phyloP scores from a whole-genome alignment of 2,888 invertebrate genomes.

The Sinotaia quadrata region DNA sequence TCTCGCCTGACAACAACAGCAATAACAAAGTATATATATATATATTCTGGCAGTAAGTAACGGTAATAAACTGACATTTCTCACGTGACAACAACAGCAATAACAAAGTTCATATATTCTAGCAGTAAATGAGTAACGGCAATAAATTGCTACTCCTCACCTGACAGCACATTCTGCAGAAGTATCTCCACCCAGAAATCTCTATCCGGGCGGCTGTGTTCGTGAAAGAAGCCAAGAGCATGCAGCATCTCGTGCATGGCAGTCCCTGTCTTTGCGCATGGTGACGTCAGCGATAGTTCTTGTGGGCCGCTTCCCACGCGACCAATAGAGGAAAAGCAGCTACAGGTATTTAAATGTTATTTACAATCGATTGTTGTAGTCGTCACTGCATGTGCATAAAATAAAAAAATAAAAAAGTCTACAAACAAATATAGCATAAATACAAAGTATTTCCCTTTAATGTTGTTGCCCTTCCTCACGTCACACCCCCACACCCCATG shows the following conservation, averaged over 20 bases:
- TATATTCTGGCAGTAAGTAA: no score
- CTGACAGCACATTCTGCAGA: slow-evolving; percentile 81
- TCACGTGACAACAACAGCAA: no score
- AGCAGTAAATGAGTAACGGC: not conserved
- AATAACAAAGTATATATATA: no score
- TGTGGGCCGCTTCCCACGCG: slow-evolving; percentile 82
- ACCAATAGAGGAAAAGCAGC: slow-evolving; percentile 52
- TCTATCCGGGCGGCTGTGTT: slow-evolving; percentile 84
- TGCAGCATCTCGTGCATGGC: slow-evolving; percentile 85
- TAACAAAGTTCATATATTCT: not conserved
- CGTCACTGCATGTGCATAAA: no score
- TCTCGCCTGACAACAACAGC: no score
- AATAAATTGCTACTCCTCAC: slow-evolving; percentile 66
- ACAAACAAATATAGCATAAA: not conserved
- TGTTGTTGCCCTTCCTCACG: no score
- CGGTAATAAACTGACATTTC: no score
- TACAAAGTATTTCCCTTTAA: not conserved
- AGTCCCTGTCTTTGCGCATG: slow-evolving; percentile 75
- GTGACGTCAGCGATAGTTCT: slow-evolving; percentile 78
- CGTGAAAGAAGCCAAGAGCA: slow-evolving; percentile 85
- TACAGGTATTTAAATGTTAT: no score
- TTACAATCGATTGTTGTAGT: no score
- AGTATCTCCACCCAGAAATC: slow-evolving; percentile 82
- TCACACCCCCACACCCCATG: not conserved
- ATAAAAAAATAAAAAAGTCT: not conserved